Conservation (phyloP, 2,888 invertebrate genomes). For the Plebejus melissa region DNA sequence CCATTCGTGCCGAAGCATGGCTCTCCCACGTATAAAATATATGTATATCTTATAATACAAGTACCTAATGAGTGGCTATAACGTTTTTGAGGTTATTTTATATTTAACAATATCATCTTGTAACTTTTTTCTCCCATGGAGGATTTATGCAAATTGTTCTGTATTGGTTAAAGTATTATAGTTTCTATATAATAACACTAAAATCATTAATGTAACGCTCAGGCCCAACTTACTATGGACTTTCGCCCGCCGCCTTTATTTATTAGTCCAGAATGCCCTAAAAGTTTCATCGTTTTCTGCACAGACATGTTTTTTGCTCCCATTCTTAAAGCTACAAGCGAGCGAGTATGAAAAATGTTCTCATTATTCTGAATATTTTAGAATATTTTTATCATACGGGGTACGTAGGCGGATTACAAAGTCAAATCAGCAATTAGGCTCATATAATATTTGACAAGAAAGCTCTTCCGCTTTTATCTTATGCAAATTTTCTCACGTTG, state of each 20-base stretch:
- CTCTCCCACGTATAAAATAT: no score
- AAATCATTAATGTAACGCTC: background rate
- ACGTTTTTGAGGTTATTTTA: no score
- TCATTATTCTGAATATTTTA: conserved; percentile 1
- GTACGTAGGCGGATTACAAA: background rate
- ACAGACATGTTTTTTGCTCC: background rate
- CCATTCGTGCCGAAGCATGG: no score
- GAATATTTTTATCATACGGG: background rate
- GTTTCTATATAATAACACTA: background rate
- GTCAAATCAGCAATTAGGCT: conserved; percentile 21
- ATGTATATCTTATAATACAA: no score
- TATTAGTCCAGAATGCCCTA: no score
- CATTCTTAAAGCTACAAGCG: background rate
- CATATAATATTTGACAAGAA: conserved; percentile 31
- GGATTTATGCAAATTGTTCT: no score
- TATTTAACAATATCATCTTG: no score
- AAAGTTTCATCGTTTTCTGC: background rate
- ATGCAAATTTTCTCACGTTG: conserved; percentile 34
- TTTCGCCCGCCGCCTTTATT: no score
- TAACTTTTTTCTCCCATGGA: no score
- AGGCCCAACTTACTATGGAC: no score
- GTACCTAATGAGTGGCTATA: no score
- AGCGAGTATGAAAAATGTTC: background rate
- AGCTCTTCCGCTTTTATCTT: conserved; percentile 33
- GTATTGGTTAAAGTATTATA: no score